These are phyloP conservation scores for Panthera uncia DNA, from an alignment of 2,113 vertebrate species.

Conservation along the genomic window DNA sequence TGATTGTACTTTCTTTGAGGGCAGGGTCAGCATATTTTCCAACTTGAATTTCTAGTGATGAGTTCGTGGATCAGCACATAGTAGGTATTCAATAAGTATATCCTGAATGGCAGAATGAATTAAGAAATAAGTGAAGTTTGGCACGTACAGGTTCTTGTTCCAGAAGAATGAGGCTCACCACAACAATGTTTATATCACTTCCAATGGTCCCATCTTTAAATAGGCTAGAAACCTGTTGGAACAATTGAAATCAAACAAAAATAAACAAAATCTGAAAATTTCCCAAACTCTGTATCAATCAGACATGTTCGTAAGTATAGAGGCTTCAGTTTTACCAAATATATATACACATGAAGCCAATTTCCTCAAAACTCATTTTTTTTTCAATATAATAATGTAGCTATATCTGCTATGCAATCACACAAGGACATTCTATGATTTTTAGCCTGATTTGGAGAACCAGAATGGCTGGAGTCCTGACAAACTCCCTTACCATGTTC, in stretches of 20 bases:
- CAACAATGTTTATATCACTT: slow-evolving; percentile 96
- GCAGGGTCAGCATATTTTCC: neutral
- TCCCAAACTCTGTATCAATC: neutral
- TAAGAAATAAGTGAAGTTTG: neutral
- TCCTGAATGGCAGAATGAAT: neutral
- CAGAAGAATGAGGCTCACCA: slow-evolving; percentile 96
- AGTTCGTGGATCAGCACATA: rapidly evolving
- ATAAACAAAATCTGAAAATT: neutral
- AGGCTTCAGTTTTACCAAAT: neutral
- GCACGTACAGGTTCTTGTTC: slow-evolving; percentile 96
- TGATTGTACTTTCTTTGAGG: neutral
- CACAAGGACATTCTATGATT: rapidly evolving
- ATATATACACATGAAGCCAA: neutral
- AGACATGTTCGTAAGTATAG: neutral
- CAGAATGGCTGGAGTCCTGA: neutral
- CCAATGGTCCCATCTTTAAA: slow-evolving; percentile 99
- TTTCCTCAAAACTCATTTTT: neutral
- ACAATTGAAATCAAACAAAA: slow-evolving; percentile 46
- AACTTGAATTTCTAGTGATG: neutral
- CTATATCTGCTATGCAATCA: neutral
- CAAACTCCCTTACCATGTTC: slow-evolving; percentile 93
- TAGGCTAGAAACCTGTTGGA: slow-evolving; percentile 94
- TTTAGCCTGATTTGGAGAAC: rapidly evolving
- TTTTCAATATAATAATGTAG: neutral
- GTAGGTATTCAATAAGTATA: neutral